Conservation (phyloP, 2,888 invertebrate genomes). For the Anagyrus pseudococci region DNA sequence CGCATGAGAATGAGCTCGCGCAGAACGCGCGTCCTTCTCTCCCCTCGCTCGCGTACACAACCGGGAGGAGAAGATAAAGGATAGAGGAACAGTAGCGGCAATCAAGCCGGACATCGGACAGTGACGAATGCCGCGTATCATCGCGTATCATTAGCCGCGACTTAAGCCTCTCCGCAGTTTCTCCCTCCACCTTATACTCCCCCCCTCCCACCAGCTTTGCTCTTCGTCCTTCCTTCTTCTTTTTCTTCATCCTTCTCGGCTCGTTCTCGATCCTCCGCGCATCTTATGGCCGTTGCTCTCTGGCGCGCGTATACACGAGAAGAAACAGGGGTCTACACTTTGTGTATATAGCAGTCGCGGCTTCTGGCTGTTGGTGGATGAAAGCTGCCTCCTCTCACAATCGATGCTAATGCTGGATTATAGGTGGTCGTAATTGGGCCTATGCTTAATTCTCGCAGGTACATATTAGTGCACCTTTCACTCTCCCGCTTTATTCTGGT, state of each 20-base stretch:
- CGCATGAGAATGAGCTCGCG: slow-evolving; percentile 22
- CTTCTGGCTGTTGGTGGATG: too few relatives aligned
- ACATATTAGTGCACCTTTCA: too few relatives aligned
- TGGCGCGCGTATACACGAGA: not conserved
- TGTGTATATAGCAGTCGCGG: too few relatives aligned
- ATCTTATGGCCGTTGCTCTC: too few relatives aligned
- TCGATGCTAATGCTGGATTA: slow-evolving; percentile 32
- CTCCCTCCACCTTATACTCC: slow-evolving; percentile 34
- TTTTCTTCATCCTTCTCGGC: slow-evolving; percentile 1
- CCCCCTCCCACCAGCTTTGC: too few relatives aligned
- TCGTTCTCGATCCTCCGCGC: not conserved
- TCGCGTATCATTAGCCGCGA: slow-evolving; percentile 59
- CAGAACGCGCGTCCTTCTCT: not conserved
- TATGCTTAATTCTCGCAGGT: slow-evolving; percentile 29
- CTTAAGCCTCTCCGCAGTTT: slow-evolving; percentile 29
- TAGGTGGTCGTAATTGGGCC: slow-evolving; percentile 26
- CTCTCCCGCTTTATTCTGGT: too few relatives aligned
- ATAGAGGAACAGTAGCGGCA: slow-evolving; percentile 56
- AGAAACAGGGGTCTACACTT: slow-evolving; percentile 20
- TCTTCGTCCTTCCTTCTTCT: too few relatives aligned
- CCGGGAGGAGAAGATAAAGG: slow-evolving; percentile 21
- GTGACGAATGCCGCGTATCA: slow-evolving; percentile 61
- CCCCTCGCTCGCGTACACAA: not conserved
- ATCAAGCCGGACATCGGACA: slow-evolving; percentile 59
- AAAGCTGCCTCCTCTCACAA: slow-evolving; percentile 22